A percentile compares a stretch with the other conserved stretches of the same genome.
These are phyloP conservation scores for Onthophagus taurus DNA, from an alignment of 1,140 invertebrate species.

Conservation along the genomic window DNA sequence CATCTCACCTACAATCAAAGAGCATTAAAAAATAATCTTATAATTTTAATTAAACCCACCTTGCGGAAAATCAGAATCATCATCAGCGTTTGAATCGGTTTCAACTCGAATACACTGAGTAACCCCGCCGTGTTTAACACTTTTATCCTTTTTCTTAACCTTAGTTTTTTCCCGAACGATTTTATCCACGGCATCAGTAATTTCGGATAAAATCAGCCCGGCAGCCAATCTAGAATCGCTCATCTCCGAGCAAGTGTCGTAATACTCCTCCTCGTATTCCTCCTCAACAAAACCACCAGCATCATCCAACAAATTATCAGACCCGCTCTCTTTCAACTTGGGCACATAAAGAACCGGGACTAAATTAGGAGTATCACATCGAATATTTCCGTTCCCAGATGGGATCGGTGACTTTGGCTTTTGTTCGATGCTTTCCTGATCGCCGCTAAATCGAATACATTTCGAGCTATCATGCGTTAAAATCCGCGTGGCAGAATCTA, in stretches of 20 bases:
- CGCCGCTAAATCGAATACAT: no score
- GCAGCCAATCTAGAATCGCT: conserved; percentile 13
- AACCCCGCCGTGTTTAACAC: conserved; percentile 34
- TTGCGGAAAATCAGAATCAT: conserved; percentile 30
- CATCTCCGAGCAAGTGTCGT: conserved; percentile 32
- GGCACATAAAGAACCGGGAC: conserved; percentile 18
- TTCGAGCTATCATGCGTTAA: conserved; percentile 13
- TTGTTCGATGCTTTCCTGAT: background rate
- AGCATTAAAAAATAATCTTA: conserved; percentile 20
- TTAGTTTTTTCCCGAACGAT: conserved; percentile 20
- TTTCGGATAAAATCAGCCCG: conserved; percentile 20
- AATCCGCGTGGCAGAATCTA: conserved; percentile 28
- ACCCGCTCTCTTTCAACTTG: conserved; percentile 26
- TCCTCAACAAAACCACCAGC: conserved; percentile 35
- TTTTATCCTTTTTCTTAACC: conserved; percentile 24
- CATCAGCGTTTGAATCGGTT: conserved; percentile 36
- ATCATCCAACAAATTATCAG: conserved; percentile 30
- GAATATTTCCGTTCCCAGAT: background rate
- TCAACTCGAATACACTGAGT: conserved; percentile 29
- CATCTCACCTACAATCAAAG: conserved; percentile 14
- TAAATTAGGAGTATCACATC: conserved; percentile 11
- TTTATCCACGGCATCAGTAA: conserved; percentile 26
- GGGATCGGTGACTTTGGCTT: conserved; percentile 9
- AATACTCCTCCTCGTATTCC: conserved; percentile 36
- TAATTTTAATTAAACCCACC: no score